Conservation (phyloP, 2,797 vertebrate species). For the Propithecus deckenii region DNA sequence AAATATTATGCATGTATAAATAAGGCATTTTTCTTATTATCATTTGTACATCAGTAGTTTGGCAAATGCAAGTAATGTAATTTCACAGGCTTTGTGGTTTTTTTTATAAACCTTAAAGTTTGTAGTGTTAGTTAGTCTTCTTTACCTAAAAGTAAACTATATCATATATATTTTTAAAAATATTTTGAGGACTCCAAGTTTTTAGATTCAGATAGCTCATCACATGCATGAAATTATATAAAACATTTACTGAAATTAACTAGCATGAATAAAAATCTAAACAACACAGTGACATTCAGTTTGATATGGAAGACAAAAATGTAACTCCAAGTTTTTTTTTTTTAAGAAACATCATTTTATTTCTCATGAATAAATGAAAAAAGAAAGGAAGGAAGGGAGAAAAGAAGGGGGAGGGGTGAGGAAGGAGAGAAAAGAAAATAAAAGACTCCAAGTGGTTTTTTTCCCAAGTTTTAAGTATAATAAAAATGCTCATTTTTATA, state of each 20-base stretch:
- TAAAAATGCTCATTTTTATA: neutral
- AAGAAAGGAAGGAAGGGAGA: neutral
- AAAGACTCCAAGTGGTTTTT: too few species aligned
- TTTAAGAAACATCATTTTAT: neutral
- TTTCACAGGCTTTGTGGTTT: neutral
- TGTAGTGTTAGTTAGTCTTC: neutral
- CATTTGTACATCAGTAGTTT: neutral
- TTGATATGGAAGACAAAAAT: neutral
- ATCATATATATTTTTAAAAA: neutral
- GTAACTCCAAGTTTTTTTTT: neutral
- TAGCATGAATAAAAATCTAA: neutral
- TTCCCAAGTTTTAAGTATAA: neutral
- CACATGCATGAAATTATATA: neutral
- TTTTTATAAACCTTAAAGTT: neutral
- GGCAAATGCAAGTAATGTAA: neutral
- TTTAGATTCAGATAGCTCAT: neutral
- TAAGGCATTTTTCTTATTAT: neutral
- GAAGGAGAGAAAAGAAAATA: neutral
- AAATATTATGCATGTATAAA: neutral
- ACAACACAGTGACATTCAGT: neutral
- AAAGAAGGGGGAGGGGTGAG: neutral
- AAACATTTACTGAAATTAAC: conserved; percentile 12
- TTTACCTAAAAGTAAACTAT: neutral
- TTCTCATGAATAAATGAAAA: neutral
- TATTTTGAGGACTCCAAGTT: neutral